Conservation (phyloP, 2,888 invertebrate genomes). For the Dioctria rufipes region DNA sequence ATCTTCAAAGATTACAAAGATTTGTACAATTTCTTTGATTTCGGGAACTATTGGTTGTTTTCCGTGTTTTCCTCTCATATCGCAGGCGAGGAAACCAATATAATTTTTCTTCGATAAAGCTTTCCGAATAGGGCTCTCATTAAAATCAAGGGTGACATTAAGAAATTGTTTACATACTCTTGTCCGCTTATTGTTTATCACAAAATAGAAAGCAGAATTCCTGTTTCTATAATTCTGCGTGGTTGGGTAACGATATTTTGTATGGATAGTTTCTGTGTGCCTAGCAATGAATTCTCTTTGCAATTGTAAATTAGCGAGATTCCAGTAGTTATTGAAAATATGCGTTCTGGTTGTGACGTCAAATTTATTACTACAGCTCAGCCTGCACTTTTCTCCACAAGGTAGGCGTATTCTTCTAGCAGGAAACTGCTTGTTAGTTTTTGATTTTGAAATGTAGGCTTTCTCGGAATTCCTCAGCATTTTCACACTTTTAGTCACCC, state of each 20-base stretch:
- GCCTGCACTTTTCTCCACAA: constrained; percentile 44
- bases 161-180: constrained; percentile 45
- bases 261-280: constrained; percentile 31
- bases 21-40: too few relatives aligned
- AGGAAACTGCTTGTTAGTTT: constrained; percentile 36
- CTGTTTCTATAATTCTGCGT: constrained; percentile 23
- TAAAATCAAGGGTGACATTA: constrained; percentile 50
- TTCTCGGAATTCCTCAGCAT: not conserved
- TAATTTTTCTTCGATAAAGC: constrained; percentile 39
- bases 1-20: constrained; percentile 46
- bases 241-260: constrained; percentile 37
- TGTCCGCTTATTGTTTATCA: not conserved
- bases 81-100: constrained; percentile 16
- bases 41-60: constrained; percentile 7
- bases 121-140: constrained; percentile 38
- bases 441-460: not conserved
- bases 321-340: constrained; percentile 45
- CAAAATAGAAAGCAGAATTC: constrained; percentile 49
- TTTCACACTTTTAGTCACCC: not conserved
- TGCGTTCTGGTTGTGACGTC: constrained; percentile 18
- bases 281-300: constrained; percentile 42
- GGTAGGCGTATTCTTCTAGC: constrained; percentile 25
- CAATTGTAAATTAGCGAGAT: not conserved
- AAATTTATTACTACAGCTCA: constrained; percentile 40
- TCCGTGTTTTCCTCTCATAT: constrained; percentile 45